Base-by-base conservation (phyloP, 2,113 vertebrate genomes). In the Dasyornis broadbenti region DNA sequence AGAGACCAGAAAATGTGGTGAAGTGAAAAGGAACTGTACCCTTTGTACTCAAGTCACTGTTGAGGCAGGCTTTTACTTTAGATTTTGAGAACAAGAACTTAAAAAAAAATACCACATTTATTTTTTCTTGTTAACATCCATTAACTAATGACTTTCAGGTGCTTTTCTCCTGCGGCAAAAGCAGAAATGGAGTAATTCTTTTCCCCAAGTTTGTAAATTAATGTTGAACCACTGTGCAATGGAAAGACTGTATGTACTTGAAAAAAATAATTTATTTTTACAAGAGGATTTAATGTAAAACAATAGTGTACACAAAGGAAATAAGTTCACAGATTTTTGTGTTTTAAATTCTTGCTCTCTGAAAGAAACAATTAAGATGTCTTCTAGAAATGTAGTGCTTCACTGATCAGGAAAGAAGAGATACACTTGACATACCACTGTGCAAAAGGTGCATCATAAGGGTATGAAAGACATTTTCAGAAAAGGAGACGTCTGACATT, bases 201-300 rank as follows among this genome's bases (percentile, higher is more conserved):
- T 54, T 77, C 30, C 13, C 27, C 15, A 80, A 22, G 8, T 69
- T 79, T 53, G 54, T 54, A 84, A 71, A 71, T 71, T 44, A 71
- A 42, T 2, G 5, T 54, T 75, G 76, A 91, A 87, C 16, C 16
- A 64, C 59, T 49, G 9, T 73, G 54, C 40, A 90, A 80, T 15
- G 28, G 28, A 89, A 82, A 80, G 53, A 94, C 73, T 53, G n/a
- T 28, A 70, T 4, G 10, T 35, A 73, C 31, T 82, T 80, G 21
- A 42, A 39, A 69, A 86, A 63, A 70, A 50, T 3, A 21, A 50
- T 92, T 96, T 95, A 92, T 95, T 96, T 69, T 77, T 73, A 92
- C 64, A 81, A 54, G 27, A 88, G 18, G 37, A 78, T 57, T 33
- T 66, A 19, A 44, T 42, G 56, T 54, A 71, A 68, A 93, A 73